A percentile compares a stretch with the other conserved stretches of the same genome.
Conservation (phyloP, 2,113 vertebrate species). For the Motacilla tschutschensis region DNA sequence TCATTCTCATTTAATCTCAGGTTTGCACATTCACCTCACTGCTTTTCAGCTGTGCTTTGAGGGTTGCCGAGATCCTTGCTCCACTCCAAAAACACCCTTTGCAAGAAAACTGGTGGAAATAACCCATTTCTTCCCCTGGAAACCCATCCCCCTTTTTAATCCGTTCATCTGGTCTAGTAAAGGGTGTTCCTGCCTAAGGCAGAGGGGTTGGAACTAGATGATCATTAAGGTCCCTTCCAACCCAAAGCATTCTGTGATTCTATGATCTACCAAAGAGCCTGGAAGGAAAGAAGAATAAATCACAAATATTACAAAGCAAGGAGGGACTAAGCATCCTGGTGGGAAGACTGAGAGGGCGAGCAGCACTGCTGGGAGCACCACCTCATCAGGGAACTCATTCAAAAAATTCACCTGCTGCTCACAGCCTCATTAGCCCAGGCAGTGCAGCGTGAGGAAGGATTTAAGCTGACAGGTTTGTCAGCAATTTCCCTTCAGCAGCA, state of each 20-base stretch:
- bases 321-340: neutral
- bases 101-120: neutral
- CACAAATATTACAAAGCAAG: neutral
- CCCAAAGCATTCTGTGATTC: neutral
- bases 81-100: neutral
- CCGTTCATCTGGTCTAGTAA: neutral
- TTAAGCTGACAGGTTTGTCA: conserved; percentile 18
- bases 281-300: neutral
- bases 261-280: neutral
- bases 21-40: neutral
- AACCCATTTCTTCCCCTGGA: neutral
- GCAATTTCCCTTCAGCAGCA: conserved; percentile 7
- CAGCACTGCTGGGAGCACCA: neutral
- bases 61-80: neutral
- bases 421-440: neutral
- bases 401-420: conserved; percentile 46
- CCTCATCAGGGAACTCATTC: conserved; percentile 13
- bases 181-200: neutral
- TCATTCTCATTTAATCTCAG: neutral
- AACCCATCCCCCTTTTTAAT: neutral
- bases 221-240: neutral
- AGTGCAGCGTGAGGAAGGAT: conserved; percentile 18
- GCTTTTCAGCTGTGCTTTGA: neutral
- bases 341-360: neutral
- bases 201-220: neutral